phyloP scores from a whole-genome alignment of 2,113 vertebrate species.

The Gavialis gangeticus region DNA sequence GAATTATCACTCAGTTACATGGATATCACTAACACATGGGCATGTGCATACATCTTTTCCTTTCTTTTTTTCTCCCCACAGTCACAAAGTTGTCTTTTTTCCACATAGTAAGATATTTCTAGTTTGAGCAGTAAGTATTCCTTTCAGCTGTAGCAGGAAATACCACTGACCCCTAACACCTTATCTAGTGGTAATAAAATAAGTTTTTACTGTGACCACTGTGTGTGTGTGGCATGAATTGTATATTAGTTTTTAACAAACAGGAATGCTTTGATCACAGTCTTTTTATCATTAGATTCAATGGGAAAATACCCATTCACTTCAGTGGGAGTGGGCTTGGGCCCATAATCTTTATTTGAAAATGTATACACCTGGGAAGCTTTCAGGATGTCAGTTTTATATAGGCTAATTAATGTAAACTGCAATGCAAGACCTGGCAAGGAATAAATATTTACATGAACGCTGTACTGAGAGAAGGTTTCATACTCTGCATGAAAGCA shows the following conservation, averaged over 20 bases:
- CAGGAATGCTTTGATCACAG: not conserved
- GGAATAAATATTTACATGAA: slow-evolving; percentile 14
- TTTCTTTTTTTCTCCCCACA: not conserved
- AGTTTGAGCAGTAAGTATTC: not conserved
- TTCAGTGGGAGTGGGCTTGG: not conserved
- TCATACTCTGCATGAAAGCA: not conserved
- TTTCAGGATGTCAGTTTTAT: slow-evolving; percentile 15
- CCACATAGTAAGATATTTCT: not conserved
- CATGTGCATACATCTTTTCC: slow-evolving; percentile 18
- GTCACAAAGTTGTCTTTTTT: not conserved
- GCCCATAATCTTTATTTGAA: not conserved
- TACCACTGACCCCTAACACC: not conserved
- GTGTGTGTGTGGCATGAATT: not conserved
- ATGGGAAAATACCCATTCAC: not conserved
- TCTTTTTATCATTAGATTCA: not conserved
- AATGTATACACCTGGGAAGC: slow-evolving; percentile 31
- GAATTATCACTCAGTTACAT: slow-evolving; percentile 46
- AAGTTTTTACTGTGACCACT: not conserved
- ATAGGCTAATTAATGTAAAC: slow-evolving; percentile 34
- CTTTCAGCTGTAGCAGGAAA: not conserved
- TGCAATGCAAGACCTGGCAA: slow-evolving; percentile 42
- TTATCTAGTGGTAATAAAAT: not conserved
- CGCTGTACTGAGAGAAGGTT: slow-evolving; percentile 14
- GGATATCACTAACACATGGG: slow-evolving; percentile 53
- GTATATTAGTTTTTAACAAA: not conserved